Conservation (phyloP, 2,888 invertebrate genomes). For the Monochamus alternatus region DNA sequence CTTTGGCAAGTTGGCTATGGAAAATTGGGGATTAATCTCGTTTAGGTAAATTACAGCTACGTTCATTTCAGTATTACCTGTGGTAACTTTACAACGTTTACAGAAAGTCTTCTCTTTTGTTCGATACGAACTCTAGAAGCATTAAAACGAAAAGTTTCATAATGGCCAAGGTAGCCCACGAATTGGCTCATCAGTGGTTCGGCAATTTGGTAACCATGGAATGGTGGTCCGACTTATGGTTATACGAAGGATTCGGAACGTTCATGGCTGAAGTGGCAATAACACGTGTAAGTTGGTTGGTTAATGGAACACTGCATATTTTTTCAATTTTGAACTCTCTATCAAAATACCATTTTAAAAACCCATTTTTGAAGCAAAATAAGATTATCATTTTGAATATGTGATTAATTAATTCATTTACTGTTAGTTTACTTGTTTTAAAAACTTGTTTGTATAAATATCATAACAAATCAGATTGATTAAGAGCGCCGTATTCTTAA, state of each 20-base stretch:
- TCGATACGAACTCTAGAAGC: conserved; percentile 71
- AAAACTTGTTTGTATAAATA: too few species aligned
- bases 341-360: too few species aligned
- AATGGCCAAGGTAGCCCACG: conserved; percentile 77
- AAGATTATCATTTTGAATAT: too few species aligned
- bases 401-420: too few species aligned
- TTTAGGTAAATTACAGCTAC: conserved; percentile 68
- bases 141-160: conserved; percentile 65
- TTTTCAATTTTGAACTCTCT: too few species aligned
- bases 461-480: too few species aligned
- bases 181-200: conserved; percentile 85
- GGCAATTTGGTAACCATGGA: conserved; percentile 80
- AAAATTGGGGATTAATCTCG: conserved; percentile 76
- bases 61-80: not conserved
- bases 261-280: conserved; percentile 75
- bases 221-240: conserved; percentile 83
- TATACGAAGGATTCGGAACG: conserved; percentile 84
- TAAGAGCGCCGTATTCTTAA: too few species aligned
- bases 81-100: conserved; percentile 30
- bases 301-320: too few species aligned
- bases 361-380: too few species aligned
- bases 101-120: conserved; percentile 77
- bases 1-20: conserved; percentile 74
- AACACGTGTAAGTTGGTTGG: conserved; percentile 72
- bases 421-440: too few species aligned